Base-by-base conservation (phyloP, 2,888 invertebrate genomes). In the Pherbina coryleti region DNA sequence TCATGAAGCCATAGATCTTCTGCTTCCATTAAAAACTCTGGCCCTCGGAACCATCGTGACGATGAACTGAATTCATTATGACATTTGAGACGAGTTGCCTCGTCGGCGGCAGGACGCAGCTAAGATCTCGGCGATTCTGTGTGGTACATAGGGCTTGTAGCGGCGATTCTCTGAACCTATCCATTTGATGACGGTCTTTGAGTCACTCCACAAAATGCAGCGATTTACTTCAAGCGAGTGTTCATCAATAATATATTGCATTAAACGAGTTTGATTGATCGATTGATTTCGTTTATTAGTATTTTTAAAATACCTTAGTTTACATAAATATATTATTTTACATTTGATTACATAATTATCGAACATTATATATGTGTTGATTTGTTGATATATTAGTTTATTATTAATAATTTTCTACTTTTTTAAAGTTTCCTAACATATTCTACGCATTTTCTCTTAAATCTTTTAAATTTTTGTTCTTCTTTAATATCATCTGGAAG, bases 151-250 rank as follows among this genome's bases (percentile, higher is more conserved):
- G 2, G 55, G 75, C 44, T 78, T 75, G 51, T 72, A 71, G 62
- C 71, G 69, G n/a, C 53, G 55, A 22, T 64, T 75, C 22, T 67
- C 72, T 1, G 75, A 31, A 8, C 22, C 25, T 14, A 74, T 14
- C 77, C 77, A 74, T 1, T n/a, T 1, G 7, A 74, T 49, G n/a
- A 77, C 78, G 4, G 75, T 75, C 31, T 31, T 72, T 14, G 75
- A 78, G 51, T 75, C 78, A 14, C 75, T 67, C 78, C 75, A 75
- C 22, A 78, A 49, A 31, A 78, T 11, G 19, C 55, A 75, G 53
- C n/a, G 19, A 9, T 55, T 17, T 4, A 78, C 14, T 34, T 69
- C 67, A 3, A 74, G 49, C 2, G 73, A 14, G 19, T 78, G 72
- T 19, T 67, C 34, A 11, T 62, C 25, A 14, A n/a, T 67, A 37